These are phyloP conservation scores for Acipenser oxyrinchus DNA, from an alignment of 2,797 vertebrate genomes.

Conservation along the genomic window DNA sequence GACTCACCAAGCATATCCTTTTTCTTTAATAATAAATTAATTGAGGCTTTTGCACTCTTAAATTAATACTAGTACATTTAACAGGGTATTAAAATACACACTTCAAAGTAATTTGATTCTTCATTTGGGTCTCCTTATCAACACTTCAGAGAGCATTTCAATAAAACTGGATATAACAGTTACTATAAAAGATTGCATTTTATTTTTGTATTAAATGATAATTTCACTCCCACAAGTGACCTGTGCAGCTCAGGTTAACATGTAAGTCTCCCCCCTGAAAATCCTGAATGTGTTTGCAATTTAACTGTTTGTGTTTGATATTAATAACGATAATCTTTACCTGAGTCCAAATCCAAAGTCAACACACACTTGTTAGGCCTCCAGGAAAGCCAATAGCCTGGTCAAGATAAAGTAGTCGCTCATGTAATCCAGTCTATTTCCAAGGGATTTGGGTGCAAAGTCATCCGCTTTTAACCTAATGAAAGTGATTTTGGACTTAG, in stretches of 20 bases:
- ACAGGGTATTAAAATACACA: slow-evolving; percentile 15
- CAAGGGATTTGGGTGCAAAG: slow-evolving; percentile 21
- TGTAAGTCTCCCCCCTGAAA: slow-evolving; percentile 32
- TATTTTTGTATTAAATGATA: no score
- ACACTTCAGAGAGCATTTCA: slow-evolving; percentile 28
- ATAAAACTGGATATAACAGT: slow-evolving; percentile 45
- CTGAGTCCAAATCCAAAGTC: slow-evolving; percentile 43
- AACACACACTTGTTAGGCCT: slow-evolving; percentile 35
- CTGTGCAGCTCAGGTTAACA: slow-evolving; percentile 30
- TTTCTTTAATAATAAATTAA: slow-evolving; percentile 10
- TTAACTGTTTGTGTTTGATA: slow-evolving; percentile 52
- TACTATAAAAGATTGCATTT: background rate
- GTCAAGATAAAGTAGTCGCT: slow-evolving; percentile 33
- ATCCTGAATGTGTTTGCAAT: slow-evolving; percentile 45
- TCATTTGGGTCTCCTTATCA: slow-evolving; percentile 9
- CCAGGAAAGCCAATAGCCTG: slow-evolving; percentile 36
- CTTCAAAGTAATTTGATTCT: slow-evolving; percentile 35
- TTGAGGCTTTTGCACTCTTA: background rate
- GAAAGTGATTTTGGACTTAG: slow-evolving; percentile 12
- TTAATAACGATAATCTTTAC: slow-evolving; percentile 50
- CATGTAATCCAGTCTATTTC: slow-evolving; percentile 35
- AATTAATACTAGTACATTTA: slow-evolving; percentile 25
- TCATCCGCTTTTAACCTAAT: slow-evolving; percentile 19
- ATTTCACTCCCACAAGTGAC: slow-evolving; percentile 27
- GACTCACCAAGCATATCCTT: slow-evolving; percentile 9